A percentile compares a stretch with the other conserved stretches of the same genome.
These are phyloP conservation scores for Meriones psammophilus DNA, from an alignment of 2,797 vertebrate species.

Conservation along the genomic window DNA sequence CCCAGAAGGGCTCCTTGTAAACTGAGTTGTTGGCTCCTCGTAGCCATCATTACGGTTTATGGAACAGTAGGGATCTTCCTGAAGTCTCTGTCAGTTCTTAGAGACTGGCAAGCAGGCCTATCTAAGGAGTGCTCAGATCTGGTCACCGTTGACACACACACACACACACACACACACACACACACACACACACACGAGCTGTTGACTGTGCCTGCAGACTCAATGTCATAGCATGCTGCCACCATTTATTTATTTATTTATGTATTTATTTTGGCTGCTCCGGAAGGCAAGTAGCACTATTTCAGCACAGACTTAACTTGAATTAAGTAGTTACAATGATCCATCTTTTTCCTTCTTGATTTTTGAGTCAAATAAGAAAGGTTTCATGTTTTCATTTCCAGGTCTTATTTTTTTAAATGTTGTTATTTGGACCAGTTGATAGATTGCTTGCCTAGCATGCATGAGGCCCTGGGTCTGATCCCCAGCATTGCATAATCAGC, in stretches of 20 bases:
- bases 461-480: background rate
- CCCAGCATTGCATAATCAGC: background rate
- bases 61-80: background rate
- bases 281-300: too few relatives aligned
- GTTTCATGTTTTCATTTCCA: background rate
- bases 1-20: background rate
- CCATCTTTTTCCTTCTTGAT: slow-evolving; percentile 25
- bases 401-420: background rate
- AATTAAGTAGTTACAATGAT: background rate
- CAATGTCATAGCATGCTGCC: too few relatives aligned
- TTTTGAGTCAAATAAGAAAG: slow-evolving; percentile 29
- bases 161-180: too few relatives aligned
- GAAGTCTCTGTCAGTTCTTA: background rate
- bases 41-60: background rate
- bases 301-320: too few relatives aligned
- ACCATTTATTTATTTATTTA: too few relatives aligned
- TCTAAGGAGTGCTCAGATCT: background rate
- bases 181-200: too few relatives aligned
- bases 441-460: background rate
- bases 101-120: background rate
- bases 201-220: too few relatives aligned
- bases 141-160: too few relatives aligned
- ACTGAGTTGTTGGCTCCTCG: background rate
- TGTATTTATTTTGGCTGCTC: too few relatives aligned
- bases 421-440: background rate